Percentiles rank a stretch among this genome's conserved stretches.
phyloP scores from a whole-genome alignment of 2,797 vertebrate species.

The Phaenicophaeus curvirostris region DNA sequence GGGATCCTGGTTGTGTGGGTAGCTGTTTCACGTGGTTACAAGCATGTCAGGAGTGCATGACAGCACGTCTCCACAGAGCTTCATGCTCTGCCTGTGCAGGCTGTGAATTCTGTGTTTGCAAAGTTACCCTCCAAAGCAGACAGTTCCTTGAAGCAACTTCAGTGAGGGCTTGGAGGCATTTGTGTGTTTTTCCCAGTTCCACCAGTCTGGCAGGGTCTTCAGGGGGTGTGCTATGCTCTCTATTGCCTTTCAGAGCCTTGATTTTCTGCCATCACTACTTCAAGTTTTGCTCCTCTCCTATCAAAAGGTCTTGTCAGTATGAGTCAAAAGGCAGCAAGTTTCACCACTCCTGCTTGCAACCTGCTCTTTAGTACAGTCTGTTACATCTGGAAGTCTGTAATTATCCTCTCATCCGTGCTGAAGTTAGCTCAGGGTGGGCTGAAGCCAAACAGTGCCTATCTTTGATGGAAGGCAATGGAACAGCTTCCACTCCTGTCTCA shows the following conservation, averaged over 20 bases:
- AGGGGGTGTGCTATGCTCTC: background rate
- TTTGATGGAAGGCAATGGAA: background rate
- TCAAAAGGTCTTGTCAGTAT: background rate
- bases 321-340: background rate
- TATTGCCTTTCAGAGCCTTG: background rate
- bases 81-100: background rate
- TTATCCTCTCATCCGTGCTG: background rate
- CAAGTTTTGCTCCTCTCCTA: background rate
- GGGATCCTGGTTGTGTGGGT: background rate
- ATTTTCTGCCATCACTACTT: background rate
- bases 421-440: background rate
- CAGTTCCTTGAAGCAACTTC: background rate
- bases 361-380: background rate
- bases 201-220: background rate
- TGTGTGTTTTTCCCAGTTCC: background rate
- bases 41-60: accelerated
- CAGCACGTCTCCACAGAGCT: background rate
- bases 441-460: background rate
- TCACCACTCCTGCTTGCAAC: background rate
- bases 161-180: background rate
- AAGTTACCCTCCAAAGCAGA: background rate
- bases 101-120: background rate
- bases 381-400: background rate
- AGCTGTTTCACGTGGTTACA: accelerated
- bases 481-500: background rate